Evolutionary conservation across 2,113 vertebrate species (phyloP), one percentile per base, ranked within the genome.

Genomic region (Indicator maculatus): DNA sequence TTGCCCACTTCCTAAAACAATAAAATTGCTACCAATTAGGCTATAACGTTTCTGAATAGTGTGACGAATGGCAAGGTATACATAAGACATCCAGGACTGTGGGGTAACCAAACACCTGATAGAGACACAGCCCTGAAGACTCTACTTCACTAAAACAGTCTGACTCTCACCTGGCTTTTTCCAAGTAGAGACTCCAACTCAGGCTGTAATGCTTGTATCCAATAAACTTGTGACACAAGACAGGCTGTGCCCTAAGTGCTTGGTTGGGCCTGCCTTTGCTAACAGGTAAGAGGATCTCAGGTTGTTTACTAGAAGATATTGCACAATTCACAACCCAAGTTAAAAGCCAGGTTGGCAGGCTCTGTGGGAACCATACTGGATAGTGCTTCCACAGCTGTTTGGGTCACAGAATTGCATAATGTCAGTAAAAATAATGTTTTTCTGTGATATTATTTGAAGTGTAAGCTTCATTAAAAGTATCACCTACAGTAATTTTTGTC

Each of bases 221-320:
- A 24, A 23, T 74, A 74, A 82, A 72, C 38, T 67, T 70, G 81
- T 83, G 85, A 72, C 76, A n/a, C 11, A 20, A 38, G 86, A 81
- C 75, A 44, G 53, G 80, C 83, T 79, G 77, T 58, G 53, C 76
- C 76, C 91, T 79, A 90, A 87, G 55, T 12, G 59, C 56, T 45
- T 18, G 44, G 73, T 41, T 1, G 20, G 91, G 36, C 63, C 70
- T 8, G 19, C 81, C 84, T 93, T 67, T 0, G 16, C 72, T 44
- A 53, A 86, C 56, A 92, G 86, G 87, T 86, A 74, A 89, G 72
- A 93, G 72, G 60, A 90, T 90, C 89, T 79, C 77, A 17, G 72
- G 59, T 53, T 94, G 83, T 90, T 95, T 95, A 93, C 84, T 55
- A 71, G 83, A 73, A 74, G 63, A 9, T 72, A 23, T 93, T 97